A percentile compares a stretch with the other conserved stretches of the same genome.
Conservation (phyloP, 2,797 vertebrate species). For the Clangula hyemalis region DNA sequence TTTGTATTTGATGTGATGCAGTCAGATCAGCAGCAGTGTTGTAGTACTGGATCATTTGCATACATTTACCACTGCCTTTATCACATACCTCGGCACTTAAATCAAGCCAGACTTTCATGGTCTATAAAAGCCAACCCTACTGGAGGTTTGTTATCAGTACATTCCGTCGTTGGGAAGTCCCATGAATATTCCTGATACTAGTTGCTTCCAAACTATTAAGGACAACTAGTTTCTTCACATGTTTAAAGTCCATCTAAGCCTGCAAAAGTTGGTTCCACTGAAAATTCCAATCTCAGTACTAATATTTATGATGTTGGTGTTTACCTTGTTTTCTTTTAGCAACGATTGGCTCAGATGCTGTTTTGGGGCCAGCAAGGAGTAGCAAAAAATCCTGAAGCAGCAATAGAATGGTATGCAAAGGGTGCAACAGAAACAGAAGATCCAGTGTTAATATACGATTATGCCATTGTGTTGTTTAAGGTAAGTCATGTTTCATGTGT, state of each 20-base stretch:
- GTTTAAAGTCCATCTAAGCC: background rate
- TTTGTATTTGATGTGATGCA: background rate
- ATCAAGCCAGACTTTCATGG: background rate
- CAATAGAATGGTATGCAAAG: conserved; percentile 87
- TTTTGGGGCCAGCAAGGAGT: conserved; percentile 92
- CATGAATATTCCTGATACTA: background rate
- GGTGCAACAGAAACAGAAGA: conserved; percentile 89
- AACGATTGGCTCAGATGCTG: conserved; percentile 86
- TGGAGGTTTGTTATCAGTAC: background rate
- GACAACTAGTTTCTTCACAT: background rate
- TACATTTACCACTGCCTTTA: background rate
- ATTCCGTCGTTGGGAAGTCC: background rate
- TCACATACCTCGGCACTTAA: background rate
- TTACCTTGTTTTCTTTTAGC: conserved; percentile 75
- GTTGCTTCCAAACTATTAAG: background rate
- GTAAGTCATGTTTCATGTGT: conserved; percentile 69
- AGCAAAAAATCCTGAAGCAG: conserved; percentile 84
- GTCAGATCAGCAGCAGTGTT: background rate
- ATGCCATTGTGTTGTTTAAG: conserved; percentile 90
- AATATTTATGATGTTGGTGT: background rate
- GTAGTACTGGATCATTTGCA: background rate
- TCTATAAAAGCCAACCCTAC: background rate
- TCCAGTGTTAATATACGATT: conserved; percentile 87
- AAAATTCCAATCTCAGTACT: background rate
- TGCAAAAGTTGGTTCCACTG: background rate